Evolutionary conservation across 2,113 vertebrate species (phyloP), one percentile per base, ranked within the genome.

Genomic region (Pongo abelii): DNA sequence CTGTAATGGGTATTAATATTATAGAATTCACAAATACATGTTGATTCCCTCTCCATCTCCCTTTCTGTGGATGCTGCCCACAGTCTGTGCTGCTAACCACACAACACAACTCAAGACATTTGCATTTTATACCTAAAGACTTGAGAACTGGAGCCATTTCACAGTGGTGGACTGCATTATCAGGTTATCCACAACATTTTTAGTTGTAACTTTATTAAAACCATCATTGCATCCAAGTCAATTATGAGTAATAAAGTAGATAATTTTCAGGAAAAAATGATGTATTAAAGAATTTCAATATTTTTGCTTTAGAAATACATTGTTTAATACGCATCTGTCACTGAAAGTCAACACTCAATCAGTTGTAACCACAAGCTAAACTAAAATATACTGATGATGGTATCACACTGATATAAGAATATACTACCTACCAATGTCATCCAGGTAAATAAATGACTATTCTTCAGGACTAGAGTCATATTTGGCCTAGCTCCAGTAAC

Each of bases 241-340:
- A 43, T 84, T 86, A 94, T 85, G 61, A 74, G 1, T 57, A 72
- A 94, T 48, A 72, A 86, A 84, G 23, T 48, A 55, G 67, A 40
- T 57, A 64, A 55, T 79, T 93, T 94, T 78, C 87, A 52, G 40
- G 75, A 32, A 14, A 30, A 48, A 91, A 91, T 20, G 4, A 4
- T 32, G 1, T 40, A 77, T 88, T 72, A 48, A 88, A 92, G 18
- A 96, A 89, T 64, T 18, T 2, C 20, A 48, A 1, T 86, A 59
- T n/a, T 87, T 97, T 95, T 94, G 17, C 20, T 59, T 91, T 50
- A 95, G 55, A n/a, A 89, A 52, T 77, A 59, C 4, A 55, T 88
- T 40, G 17, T 57, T 96, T 72, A 85, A 43, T 59, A 72, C 0
- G 46, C 4, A 38, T 80, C 18, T 59, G 0, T 88, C 52, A 79